Evolutionary conservation across 2,888 invertebrate species (phyloP).

Genomic region (Epinotia ramella): DNA sequence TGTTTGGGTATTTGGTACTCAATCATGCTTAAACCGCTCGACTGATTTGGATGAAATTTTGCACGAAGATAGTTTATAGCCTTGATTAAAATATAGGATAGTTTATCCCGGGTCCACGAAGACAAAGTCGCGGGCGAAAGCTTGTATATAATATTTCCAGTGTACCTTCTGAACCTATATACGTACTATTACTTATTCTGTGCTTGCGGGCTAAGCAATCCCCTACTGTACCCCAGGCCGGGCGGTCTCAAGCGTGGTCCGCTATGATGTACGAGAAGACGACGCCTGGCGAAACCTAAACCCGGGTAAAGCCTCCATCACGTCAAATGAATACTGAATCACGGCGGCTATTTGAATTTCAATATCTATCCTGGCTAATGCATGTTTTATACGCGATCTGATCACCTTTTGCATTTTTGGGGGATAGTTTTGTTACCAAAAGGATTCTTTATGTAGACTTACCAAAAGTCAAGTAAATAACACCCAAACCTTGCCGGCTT

Average conservation of each 20-base stretch:
- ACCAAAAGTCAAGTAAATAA: not conserved
- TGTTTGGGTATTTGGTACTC: too few species aligned
- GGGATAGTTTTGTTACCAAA: constrained; percentile 17
- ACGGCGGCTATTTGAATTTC: constrained; percentile 83
- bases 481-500: too few species aligned
- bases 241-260: constrained; percentile 71
- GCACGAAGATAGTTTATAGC: too few species aligned
- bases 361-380: constrained; percentile 76
- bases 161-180: too few species aligned
- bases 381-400: constrained; percentile 52
- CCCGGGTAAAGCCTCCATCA: constrained; percentile 83
- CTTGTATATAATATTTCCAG: too few species aligned
- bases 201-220: not conserved
- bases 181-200: not conserved
- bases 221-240: constrained; percentile 52
- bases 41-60: too few species aligned
- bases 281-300: constrained; percentile 85
- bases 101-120: too few species aligned
- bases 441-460: constrained; percentile 13
- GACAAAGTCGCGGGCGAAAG: too few species aligned
- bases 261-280: constrained; percentile 84
- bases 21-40: too few species aligned
- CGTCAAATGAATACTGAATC: constrained; percentile 85
- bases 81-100: too few species aligned
- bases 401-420: constrained; percentile 38